Conservation (phyloP, 2,113 vertebrate genomes). For the Urocolius indicus region DNA sequence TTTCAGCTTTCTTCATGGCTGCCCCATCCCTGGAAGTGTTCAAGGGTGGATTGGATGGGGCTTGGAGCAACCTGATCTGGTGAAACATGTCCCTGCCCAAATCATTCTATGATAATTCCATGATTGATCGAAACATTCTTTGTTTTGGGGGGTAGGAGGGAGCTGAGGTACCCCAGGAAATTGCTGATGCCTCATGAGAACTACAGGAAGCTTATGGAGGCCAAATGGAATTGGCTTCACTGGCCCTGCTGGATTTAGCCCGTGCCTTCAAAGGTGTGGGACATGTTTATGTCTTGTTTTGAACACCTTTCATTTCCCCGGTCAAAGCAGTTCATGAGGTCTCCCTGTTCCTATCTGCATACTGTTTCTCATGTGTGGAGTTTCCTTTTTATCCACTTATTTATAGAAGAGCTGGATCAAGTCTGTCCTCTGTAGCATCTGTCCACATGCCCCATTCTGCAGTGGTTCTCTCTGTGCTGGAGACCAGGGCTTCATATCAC, state of each 20-base stretch:
- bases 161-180: neutral
- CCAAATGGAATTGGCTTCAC: neutral
- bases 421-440: neutral
- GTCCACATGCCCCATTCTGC: neutral
- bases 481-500: neutral
- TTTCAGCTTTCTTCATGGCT: neutral
- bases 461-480: neutral
- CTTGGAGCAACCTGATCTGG: too few species aligned
- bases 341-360: neutral
- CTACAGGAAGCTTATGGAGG: neutral
- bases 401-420: neutral
- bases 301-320: neutral
- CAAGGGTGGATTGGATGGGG: too few species aligned
- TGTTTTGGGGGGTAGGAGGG: neutral
- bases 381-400: neutral
- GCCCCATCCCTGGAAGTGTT: too few species aligned
- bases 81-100: too few species aligned
- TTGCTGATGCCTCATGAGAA: neutral
- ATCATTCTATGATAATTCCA: too few species aligned
- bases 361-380: neutral
- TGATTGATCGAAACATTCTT: neutral
- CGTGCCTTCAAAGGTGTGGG: neutral
- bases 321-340: neutral
- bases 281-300: neutral
- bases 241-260: neutral